These are phyloP conservation scores for Contarinia nasturtii DNA, from an alignment of 1,140 invertebrate species.

Conservation along the genomic window DNA sequence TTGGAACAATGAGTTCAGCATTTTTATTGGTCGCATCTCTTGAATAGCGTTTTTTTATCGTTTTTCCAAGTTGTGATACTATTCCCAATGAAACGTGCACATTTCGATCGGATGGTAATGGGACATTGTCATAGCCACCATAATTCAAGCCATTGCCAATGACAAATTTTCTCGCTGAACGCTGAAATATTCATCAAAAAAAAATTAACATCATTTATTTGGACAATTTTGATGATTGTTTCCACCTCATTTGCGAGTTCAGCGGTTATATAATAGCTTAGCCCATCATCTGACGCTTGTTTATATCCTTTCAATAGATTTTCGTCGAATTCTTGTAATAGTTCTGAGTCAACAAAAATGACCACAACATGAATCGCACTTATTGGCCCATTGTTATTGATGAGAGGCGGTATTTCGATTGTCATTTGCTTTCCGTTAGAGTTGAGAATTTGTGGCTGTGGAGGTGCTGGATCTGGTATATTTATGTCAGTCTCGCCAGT, in stretches of 20 bases:
- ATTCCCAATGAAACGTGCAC: conserved; percentile 55
- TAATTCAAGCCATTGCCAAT: conserved; percentile 58
- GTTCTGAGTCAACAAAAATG: conserved; percentile 33
- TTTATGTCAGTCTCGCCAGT: conserved; percentile 46
- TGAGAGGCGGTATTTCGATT: conserved; percentile 36
- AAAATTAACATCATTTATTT: conserved; percentile 1
- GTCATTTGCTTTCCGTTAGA: conserved; percentile 33
- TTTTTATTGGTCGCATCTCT: conserved; percentile 25
- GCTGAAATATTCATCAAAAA: conserved; percentile 25
- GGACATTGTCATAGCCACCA: conserved; percentile 60
- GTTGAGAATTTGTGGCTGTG: conserved; percentile 36
- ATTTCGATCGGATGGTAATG: conserved; percentile 37
- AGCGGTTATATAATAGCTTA: conserved; percentile 63
- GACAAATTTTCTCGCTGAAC: conserved; percentile 39
- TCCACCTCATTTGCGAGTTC: conserved; percentile 40
- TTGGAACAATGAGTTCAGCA: conserved; percentile 5
- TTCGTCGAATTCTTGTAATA: conserved; percentile 31
- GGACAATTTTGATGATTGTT: too few species aligned
- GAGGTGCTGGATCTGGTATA: conserved; percentile 41
- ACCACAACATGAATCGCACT: conserved; percentile 50
- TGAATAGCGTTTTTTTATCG: conserved; percentile 45
- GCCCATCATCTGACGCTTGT: conserved; percentile 32
- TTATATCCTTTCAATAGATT: conserved; percentile 34
- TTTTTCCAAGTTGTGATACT: conserved; percentile 41
- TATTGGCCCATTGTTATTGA: conserved; percentile 55